Percentiles rank a stretch among this genome's conserved stretches.
Evolutionary conservation across 2,797 vertebrate genomes (phyloP).

Genomic region (Australoheros facetus): DNA sequence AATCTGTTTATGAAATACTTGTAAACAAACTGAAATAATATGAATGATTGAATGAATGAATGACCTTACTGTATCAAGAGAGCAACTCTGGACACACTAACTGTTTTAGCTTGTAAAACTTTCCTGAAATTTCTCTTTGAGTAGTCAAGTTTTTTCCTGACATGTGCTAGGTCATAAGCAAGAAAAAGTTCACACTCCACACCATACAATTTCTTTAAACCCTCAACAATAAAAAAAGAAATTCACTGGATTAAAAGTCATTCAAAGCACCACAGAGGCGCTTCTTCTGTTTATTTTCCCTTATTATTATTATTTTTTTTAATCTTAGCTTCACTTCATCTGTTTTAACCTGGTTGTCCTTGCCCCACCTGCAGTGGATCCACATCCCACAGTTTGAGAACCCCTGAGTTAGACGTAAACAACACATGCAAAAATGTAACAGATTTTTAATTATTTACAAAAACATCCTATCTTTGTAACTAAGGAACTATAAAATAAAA

Average conservation of each 20-base stretch:
- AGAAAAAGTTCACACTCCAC: background rate
- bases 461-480: background rate
- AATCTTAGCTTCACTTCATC: background rate
- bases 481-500: background rate
- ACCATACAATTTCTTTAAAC: background rate
- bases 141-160: background rate
- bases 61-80: background rate
- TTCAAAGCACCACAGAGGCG: background rate
- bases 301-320: background rate
- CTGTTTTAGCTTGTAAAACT: background rate
- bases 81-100: background rate
- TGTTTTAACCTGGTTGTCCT: background rate
- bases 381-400: background rate
- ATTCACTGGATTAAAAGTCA: background rate
- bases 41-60: background rate
- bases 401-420: background rate
- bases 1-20: background rate
- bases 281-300: background rate
- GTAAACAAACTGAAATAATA: background rate
- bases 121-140: background rate
- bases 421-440: background rate
- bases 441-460: background rate
- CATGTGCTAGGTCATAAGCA: background rate
- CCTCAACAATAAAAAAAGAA: background rate
- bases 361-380: no score